Conservation (phyloP, 2,797 vertebrate species). For the Rhabdomys pumilio region DNA sequence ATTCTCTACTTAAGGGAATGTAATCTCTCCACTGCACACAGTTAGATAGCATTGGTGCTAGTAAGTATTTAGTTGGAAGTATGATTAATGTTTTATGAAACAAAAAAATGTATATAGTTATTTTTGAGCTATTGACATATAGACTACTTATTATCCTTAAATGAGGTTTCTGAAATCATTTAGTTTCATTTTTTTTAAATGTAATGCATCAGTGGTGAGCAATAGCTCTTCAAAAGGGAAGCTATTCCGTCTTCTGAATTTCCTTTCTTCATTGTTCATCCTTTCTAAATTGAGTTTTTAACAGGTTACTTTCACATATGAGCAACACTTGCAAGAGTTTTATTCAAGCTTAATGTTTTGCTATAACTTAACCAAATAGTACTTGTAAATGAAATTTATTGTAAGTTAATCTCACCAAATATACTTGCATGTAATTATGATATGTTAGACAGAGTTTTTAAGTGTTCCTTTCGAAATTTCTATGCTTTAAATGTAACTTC, state of each 20-base stretch:
- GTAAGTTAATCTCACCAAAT: neutral
- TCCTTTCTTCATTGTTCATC: neutral
- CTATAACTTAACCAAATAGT: slow-evolving; percentile 20
- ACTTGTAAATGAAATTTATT: slow-evolving; percentile 15
- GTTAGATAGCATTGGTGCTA: neutral
- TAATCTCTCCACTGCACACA: neutral
- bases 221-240: slow-evolving; percentile 48
- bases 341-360: slow-evolving; percentile 36
- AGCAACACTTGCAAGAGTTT: neutral
- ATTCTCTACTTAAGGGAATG: slow-evolving; percentile 33
- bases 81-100: neutral
- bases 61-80: neutral
- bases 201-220: neutral
- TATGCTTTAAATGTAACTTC: slow-evolving; percentile 26
- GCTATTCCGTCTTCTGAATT: slow-evolving; percentile 41
- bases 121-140: neutral
- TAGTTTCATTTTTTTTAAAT: slow-evolving; percentile 1
- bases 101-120: neutral
- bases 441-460: neutral
- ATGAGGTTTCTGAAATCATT: neutral
- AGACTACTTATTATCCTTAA: neutral
- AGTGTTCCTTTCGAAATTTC: neutral
- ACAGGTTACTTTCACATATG: neutral
- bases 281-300: slow-evolving; percentile 52
- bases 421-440: neutral